Evolutionary conservation across 2,888 invertebrate species (phyloP).

Genomic region (Rhagonycha fulva): DNA sequence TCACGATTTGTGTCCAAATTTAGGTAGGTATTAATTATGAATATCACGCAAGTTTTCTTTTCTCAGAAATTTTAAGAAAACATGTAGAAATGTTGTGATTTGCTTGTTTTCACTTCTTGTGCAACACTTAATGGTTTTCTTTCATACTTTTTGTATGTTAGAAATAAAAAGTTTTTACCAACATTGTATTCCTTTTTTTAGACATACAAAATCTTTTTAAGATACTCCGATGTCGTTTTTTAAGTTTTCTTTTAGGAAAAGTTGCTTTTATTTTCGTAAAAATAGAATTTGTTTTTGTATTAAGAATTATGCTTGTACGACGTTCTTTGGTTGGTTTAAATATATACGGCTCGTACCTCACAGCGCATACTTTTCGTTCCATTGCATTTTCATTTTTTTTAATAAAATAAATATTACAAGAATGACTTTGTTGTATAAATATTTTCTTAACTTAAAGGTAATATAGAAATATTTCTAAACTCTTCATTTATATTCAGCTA

Average conservation of each 20-base stretch:
- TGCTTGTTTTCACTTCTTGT: slow-evolving; percentile 3
- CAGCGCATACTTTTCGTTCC: background rate
- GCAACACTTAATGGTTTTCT: slow-evolving; percentile 2
- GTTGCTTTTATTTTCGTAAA: background rate
- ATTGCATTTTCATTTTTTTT: background rate
- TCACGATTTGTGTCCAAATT: background rate
- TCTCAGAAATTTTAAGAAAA: background rate
- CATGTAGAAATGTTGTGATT: background rate
- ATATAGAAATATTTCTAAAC: background rate
- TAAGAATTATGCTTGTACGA: background rate
- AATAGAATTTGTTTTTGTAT: background rate
- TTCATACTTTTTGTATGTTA: background rate
- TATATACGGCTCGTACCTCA: background rate
- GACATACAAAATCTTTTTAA: background rate
- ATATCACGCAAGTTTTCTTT: background rate
- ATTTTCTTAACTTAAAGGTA: background rate
- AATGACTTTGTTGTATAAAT: background rate
- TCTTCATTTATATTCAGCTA: slow-evolving; percentile 2
- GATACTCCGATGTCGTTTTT: background rate
- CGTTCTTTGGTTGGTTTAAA: background rate
- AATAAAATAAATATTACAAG: background rate
- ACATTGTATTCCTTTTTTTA: slow-evolving; percentile 1
- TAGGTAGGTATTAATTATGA: background rate
- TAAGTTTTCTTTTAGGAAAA: background rate
- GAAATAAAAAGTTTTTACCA: slow-evolving; percentile 2